Conservation (phyloP, 2,113 vertebrate species). For the Muntiacus reevesi region DNA sequence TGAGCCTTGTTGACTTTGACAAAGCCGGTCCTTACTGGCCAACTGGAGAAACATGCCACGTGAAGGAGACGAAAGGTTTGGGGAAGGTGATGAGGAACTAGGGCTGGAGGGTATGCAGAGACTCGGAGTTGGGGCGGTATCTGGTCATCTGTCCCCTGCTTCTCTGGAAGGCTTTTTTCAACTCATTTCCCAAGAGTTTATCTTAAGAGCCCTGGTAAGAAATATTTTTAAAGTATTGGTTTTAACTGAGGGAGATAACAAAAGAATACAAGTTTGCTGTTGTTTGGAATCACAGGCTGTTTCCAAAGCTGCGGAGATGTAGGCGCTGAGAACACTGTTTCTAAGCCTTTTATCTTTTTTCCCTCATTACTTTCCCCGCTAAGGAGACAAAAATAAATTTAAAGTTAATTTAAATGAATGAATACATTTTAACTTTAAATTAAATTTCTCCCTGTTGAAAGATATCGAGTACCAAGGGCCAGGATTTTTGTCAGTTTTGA, state of each 20-base stretch:
- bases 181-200: neutral
- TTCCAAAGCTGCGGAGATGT: neutral
- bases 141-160: neutral
- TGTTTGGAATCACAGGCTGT: neutral
- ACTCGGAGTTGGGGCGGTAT: neutral
- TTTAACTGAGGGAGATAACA: neutral
- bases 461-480: neutral
- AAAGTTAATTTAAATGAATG: conserved; percentile 14
- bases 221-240: neutral
- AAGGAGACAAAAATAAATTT: neutral
- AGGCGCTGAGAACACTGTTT: neutral
- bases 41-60: neutral
- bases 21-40: neutral
- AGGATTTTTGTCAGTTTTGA: neutral
- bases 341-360: neutral
- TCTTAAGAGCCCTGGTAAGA: neutral
- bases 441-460: neutral
- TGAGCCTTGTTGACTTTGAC: neutral
- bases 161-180: neutral
- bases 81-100: neutral
- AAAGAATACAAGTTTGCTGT: neutral
- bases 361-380: neutral
- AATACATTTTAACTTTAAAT: conserved; percentile 18
- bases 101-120: neutral
- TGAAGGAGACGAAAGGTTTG: neutral